Evolutionary conservation across 2,113 vertebrate species (phyloP).

Genomic region (Limanda limanda): DNA sequence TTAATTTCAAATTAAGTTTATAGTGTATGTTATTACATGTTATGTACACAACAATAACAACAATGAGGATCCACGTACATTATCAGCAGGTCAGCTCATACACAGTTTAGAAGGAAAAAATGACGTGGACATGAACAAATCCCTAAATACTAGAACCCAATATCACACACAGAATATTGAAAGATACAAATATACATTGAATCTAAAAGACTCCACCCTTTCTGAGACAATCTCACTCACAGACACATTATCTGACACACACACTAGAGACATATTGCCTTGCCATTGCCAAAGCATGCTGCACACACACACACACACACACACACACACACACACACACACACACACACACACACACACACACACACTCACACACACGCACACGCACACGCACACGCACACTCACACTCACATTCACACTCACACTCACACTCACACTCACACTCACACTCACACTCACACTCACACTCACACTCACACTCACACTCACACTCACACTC

Average conservation of each 20-base stretch:
- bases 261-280: neutral
- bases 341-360: neutral
- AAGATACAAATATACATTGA: constrained; percentile 15
- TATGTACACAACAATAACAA: neutral
- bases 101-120: neutral
- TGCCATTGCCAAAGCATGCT: neutral
- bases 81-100: neutral
- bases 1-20: neutral
- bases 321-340: neutral
- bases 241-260: constrained; percentile 13
- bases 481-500: neutral
- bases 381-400: neutral
- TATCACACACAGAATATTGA: neutral
- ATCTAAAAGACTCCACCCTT: constrained; percentile 29
- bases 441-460: neutral
- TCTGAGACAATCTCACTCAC: constrained; percentile 32
- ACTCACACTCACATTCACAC: neutral
- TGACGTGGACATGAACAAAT: neutral
- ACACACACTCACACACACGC: neutral
- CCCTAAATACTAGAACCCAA: neutral
- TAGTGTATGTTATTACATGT: neutral
- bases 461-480: neutral
- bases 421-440: neutral
- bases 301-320: neutral
- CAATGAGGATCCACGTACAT: neutral